A percentile compares a stretch with the other conserved stretches of the same genome.
Conservation (phyloP, 1,140 invertebrate genomes). For the Onthophagus taurus region DNA sequence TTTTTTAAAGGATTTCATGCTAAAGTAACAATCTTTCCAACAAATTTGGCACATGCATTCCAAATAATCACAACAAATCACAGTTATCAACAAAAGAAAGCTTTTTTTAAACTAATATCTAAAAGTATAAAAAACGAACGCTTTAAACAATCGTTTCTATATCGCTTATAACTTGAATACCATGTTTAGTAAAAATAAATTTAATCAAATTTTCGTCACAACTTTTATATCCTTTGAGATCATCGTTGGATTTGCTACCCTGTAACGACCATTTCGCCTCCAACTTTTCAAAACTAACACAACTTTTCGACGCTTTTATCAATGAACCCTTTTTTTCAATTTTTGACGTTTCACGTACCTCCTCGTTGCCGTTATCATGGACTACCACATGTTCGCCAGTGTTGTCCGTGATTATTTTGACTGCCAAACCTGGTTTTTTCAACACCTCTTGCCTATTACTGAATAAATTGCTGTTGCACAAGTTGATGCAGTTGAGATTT, state of each 20-base stretch:
- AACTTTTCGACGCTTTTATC: constrained; percentile 32
- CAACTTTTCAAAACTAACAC: constrained; percentile 31
- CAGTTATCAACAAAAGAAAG: too few relatives aligned
- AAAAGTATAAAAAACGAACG: too few relatives aligned
- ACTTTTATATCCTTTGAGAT: constrained; percentile 36
- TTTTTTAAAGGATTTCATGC: too few relatives aligned
- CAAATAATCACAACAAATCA: too few relatives aligned
- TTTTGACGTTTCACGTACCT: constrained; percentile 30
- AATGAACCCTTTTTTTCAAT: constrained; percentile 22
- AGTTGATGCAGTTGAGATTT: constrained; percentile 39
- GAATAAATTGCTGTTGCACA: constrained; percentile 38
- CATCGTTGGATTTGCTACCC: constrained; percentile 31
- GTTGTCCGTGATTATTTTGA: constrained; percentile 44
- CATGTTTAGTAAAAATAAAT: constrained; percentile 61
- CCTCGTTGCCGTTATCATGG: constrained; percentile 31
- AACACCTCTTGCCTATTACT: neutral
- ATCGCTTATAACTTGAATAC: constrained; percentile 64
- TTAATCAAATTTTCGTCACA: constrained; percentile 57
- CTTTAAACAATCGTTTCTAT: constrained; percentile 61
- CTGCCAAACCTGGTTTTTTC: constrained; percentile 42
- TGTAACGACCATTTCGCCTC: constrained; percentile 10
- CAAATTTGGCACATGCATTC: too few relatives aligned
- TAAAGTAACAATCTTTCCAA: too few relatives aligned
- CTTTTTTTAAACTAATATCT: too few relatives aligned
- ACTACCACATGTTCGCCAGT: constrained; percentile 38